These are phyloP conservation scores for Phoenicopterus ruber DNA, from an alignment of 2,113 vertebrate genomes.

Conservation along the genomic window DNA sequence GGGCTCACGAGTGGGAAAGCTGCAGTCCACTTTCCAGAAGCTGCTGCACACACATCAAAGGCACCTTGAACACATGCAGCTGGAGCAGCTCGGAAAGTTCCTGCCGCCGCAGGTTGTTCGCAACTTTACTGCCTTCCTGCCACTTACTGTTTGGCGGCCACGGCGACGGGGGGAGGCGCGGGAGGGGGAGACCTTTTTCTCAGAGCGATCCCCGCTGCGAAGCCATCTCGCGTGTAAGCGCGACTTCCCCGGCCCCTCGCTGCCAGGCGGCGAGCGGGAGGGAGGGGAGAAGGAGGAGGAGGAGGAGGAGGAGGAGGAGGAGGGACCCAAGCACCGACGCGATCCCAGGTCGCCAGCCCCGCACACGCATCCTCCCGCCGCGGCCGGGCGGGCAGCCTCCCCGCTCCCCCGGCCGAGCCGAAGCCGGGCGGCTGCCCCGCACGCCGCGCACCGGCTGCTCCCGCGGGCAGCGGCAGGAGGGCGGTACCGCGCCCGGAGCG, in stretches of 20 bases:
- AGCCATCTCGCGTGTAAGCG: constrained; percentile 1
- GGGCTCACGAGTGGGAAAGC: constrained; percentile 8
- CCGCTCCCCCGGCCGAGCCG: not conserved
- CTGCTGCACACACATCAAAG: constrained; percentile 49
- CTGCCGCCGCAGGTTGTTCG: constrained; percentile 50
- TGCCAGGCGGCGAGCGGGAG: not conserved
- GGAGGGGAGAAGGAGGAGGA: not conserved
- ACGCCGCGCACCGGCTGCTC: not conserved
- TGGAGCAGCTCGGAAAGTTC: constrained; percentile 50
- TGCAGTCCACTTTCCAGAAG: constrained; percentile 40
- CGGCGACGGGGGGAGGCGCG: not conserved
- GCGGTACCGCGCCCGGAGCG: not conserved
- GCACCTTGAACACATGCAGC: constrained; percentile 61
- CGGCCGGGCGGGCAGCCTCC: not conserved
- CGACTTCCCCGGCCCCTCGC: not conserved
- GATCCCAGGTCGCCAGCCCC: not conserved
- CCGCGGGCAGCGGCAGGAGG: not conserved
- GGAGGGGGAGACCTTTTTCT: not conserved
- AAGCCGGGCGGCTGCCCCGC: not conserved
- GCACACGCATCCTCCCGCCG: not conserved
- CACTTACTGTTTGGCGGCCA: constrained; percentile 45
- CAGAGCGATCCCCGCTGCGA: constrained; percentile 19
- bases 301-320: not conserved
- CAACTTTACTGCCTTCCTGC: constrained; percentile 62
- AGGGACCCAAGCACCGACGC: not conserved